These are phyloP conservation scores for Vicugna pacos DNA, from an alignment of 2,113 vertebrate species.

Conservation along the genomic window DNA sequence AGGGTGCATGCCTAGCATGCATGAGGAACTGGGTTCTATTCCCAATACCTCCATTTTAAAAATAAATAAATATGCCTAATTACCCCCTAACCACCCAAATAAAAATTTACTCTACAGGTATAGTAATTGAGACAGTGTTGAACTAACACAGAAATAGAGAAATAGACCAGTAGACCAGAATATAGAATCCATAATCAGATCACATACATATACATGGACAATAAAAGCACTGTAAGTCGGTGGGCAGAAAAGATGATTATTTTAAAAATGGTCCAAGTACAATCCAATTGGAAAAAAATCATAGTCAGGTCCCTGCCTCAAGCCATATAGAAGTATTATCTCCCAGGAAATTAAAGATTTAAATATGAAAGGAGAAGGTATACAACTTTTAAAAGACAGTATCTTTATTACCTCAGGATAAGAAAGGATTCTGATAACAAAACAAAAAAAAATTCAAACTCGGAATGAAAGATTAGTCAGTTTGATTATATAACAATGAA, in stretches of 20 bases:
- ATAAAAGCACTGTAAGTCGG: not conserved
- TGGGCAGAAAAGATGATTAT: not conserved
- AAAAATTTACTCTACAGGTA: not conserved
- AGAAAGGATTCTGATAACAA: not conserved
- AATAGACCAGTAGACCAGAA: not conserved
- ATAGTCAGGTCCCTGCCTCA: not conserved
- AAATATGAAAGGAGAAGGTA: not conserved
- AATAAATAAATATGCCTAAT: too few species aligned
- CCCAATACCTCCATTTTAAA: too few species aligned
- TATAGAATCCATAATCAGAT: not conserved
- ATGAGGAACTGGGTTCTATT: too few species aligned
- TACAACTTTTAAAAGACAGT: not conserved
- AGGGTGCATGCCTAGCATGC: too few species aligned
- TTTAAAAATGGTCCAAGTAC: not conserved
- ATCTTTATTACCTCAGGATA: not conserved
- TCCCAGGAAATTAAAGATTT: not conserved
- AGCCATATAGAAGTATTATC: not conserved
- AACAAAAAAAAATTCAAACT: not conserved
- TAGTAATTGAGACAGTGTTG: slow-evolving; percentile 21
- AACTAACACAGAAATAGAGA: not conserved
- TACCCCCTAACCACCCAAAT: too few species aligned
- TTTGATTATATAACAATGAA: not conserved
- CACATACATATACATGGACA: not conserved
- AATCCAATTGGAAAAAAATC: not conserved
- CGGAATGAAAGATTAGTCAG: not conserved